Base-by-base conservation (phyloP, 92 coral and sea anemone genomes). In the Bergia sp. region DNA sequence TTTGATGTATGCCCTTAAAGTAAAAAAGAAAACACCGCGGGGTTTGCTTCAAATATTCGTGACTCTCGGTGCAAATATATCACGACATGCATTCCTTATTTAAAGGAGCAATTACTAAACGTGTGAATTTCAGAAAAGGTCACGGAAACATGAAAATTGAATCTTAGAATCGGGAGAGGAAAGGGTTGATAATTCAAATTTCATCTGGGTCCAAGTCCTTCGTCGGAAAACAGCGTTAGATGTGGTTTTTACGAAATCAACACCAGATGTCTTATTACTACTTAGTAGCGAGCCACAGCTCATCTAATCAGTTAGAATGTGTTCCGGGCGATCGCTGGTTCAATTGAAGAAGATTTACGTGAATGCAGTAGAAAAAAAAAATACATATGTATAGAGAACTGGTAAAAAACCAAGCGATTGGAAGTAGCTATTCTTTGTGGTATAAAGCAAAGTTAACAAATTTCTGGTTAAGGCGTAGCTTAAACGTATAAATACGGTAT, bases 111-210 rank as follows among this genome's bases (percentile, higher is more conserved):
- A 79, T 2, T 49, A 4, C 20, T 4, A 1, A 79, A 79, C 67
- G 67, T 79, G 83, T 79, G 83, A 79, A 53, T 50, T 79, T 79
- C 57, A 23, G 12, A 23, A 16, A 49, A 37, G 83, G 83, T 79
- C 83, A 79, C 83, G 83, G 45, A 79, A 44, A 79, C 43, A 49
- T 10, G 38, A 37, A 53, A 36, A 79, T 21, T 7, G 6, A 50
- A 21, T 13, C 21, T 0, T 12, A 45, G 21, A 49, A 43, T 29
- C 40, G 15, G 15, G 15, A 7, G 20, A 79, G 38, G 53, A 79
- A 79, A 50, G 39, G 43, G 12, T 37, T 79, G 23, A 3, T 79
- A 50, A 79, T 79, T 49, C 37, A 50, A 79, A 79, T 79, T 79
- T 50, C 83, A 53, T 79, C 65, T 79, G 83, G 67, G 69, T 8